phyloP scores from a whole-genome alignment of 2,113 vertebrate species.

The Cephalopholis sonnerati region DNA sequence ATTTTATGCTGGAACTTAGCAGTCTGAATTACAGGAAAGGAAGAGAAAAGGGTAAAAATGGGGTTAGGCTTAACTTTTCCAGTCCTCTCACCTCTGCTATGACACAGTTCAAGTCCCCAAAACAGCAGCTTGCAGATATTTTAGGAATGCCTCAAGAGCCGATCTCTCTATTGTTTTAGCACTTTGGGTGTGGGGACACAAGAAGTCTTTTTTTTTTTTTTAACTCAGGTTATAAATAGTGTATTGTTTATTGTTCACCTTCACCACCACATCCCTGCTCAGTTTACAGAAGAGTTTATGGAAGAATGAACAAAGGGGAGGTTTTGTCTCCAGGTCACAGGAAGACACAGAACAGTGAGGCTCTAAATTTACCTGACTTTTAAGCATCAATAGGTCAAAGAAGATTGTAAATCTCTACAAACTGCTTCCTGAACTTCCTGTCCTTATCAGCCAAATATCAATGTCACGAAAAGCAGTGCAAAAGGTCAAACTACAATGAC shows the following conservation, averaged over 20 bases:
- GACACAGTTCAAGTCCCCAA: neutral
- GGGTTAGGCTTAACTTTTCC: neutral
- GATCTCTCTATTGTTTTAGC: slow-evolving; percentile 69
- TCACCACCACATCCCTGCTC: slow-evolving; percentile 14
- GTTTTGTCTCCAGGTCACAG: slow-evolving; percentile 59
- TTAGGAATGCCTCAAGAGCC: slow-evolving; percentile 9
- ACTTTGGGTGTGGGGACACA: slow-evolving; percentile 54
- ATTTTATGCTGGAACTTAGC: neutral
- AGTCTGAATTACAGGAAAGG: neutral
- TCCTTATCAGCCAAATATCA: slow-evolving; percentile 1
- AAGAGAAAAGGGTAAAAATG: neutral
- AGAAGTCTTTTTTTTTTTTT: slow-evolving; percentile 56
- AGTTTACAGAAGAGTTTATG: slow-evolving; percentile 50
- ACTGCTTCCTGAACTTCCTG: slow-evolving; percentile 7
- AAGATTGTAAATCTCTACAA: slow-evolving; percentile 27
- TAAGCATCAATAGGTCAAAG: slow-evolving; percentile 31
- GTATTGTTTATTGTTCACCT: slow-evolving; percentile 85
- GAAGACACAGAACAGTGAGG: slow-evolving; percentile 48
- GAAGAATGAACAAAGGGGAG: slow-evolving; percentile 59
- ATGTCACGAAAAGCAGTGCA: neutral
- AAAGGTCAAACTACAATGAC: neutral
- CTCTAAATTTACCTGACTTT: slow-evolving; percentile 62
- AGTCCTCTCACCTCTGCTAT: neutral
- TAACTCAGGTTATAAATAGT: slow-evolving; percentile 81
- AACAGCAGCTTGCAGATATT: slow-evolving; percentile 22